phyloP scores from a whole-genome alignment of 2,888 invertebrate species.

The Nomada ferruginata region DNA sequence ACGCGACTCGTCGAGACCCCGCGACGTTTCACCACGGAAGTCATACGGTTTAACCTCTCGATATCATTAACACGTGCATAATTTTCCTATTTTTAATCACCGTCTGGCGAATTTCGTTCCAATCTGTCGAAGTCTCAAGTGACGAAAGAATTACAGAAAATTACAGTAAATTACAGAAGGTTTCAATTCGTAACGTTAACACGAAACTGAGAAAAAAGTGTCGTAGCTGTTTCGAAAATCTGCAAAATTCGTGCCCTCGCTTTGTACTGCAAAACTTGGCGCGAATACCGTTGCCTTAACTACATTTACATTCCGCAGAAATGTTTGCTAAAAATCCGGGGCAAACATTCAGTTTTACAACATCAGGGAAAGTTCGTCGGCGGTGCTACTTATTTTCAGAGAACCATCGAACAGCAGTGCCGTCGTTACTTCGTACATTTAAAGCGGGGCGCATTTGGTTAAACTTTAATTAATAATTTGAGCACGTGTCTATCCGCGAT shows the following conservation, averaged over 20 bases:
- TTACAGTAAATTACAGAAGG: no score
- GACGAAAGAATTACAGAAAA: no score
- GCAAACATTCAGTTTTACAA: not conserved
- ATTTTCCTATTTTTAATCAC: slow-evolving; percentile 20
- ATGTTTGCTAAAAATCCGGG: not conserved
- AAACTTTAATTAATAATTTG: slow-evolving; percentile 54
- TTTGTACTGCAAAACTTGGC: not conserved
- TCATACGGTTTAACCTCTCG: slow-evolving; percentile 35
- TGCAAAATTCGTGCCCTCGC: not conserved
- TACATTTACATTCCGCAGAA: not conserved
- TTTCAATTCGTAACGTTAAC: no score
- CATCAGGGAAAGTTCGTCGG: not conserved
- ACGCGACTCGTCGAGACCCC: slow-evolving; percentile 11
- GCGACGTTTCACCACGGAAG: slow-evolving; percentile 49
- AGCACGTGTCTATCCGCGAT: slow-evolving; percentile 43
- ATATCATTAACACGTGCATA: slow-evolving; percentile 57
- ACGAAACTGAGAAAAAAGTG: no score
- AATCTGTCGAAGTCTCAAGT: no score
- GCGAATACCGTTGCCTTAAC: not conserved
- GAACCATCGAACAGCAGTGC: not conserved
- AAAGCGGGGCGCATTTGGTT: slow-evolving; percentile 21
- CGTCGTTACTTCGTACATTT: not conserved
- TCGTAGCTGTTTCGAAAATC: not conserved
- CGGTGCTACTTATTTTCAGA: not conserved
- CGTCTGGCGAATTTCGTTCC: no score